These are phyloP conservation scores for Trissolcus brochymenae DNA, from an alignment of 2,888 invertebrate genomes.

Conservation along the genomic window DNA sequence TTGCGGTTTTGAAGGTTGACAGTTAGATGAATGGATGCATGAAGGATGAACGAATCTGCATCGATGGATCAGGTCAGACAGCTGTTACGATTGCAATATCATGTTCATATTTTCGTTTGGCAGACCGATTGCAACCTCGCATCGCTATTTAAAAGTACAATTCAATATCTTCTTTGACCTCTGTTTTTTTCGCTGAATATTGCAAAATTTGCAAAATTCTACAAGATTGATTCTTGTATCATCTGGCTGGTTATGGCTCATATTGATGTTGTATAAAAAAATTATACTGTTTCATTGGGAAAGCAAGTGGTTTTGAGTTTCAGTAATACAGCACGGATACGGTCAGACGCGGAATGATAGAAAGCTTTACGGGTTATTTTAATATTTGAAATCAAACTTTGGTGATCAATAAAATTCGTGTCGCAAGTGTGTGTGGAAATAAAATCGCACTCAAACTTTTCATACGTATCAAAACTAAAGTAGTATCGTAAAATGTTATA, in stretches of 20 bases:
- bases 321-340: conserved; percentile 1
- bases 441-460: no score
- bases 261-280: conserved; percentile 4
- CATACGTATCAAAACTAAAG: no score
- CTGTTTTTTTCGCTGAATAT: conserved; percentile 11
- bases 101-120: conserved; percentile 42
- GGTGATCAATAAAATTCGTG: background rate
- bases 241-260: conserved; percentile 10
- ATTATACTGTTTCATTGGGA: background rate
- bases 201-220: conserved; percentile 22
- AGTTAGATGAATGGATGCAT: conserved; percentile 52
- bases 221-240: conserved; percentile 6
- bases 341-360: background rate
- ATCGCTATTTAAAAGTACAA: conserved; percentile 45
- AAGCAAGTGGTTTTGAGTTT: background rate
- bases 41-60: conserved; percentile 49
- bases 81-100: conserved; percentile 54
- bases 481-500: no score
- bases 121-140: conserved; percentile 21
- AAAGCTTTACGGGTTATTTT: no score
- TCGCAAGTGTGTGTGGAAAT: no score
- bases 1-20: conserved; percentile 55
- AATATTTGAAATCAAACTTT: conserved; percentile 1
- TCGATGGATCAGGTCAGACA: conserved; percentile 55
- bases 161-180: conserved; percentile 28